phyloP scores from a whole-genome alignment of 2,888 invertebrate species.

The Chaetogeoica ovagalla region DNA sequence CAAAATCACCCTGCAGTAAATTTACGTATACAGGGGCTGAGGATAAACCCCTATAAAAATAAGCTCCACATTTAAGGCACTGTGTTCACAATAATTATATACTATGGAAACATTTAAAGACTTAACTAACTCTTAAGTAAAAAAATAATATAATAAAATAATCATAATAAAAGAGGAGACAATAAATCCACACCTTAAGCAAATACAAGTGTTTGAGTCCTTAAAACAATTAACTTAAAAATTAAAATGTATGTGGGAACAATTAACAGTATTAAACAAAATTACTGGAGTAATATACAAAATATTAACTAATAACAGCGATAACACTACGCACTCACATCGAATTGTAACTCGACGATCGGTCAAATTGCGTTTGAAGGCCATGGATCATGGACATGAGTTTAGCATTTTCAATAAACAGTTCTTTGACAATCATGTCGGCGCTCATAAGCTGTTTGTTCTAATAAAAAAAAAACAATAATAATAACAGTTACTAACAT shows the following conservation, averaged over 20 bases:
- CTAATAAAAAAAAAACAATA: conserved; percentile 59
- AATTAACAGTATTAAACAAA: conserved; percentile 16
- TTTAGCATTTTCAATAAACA: conserved; percentile 83
- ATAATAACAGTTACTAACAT: not conserved
- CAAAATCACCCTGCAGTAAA: conserved; percentile 39
- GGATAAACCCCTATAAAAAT: conserved; percentile 2
- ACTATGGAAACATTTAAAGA: conserved; percentile 18
- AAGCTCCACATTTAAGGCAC: conserved; percentile 49
- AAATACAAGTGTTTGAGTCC: conserved; percentile 22
- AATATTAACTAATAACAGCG: not conserved
- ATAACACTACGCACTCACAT: conserved; percentile 26
- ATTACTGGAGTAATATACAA: not conserved
- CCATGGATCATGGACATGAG: conserved; percentile 69
- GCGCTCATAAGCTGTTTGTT: conserved; percentile 72
- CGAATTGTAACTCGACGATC: conserved; percentile 61
- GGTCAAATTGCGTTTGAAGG: conserved; percentile 65
- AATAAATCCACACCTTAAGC: conserved; percentile 27
- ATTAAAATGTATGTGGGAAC: not conserved
- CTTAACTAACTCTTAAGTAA: not conserved
- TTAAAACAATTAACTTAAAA: conserved; percentile 12
- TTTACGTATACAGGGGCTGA: conserved; percentile 10
- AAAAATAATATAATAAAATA: conserved; percentile 14
- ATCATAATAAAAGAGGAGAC: not conserved
- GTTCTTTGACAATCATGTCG: conserved; percentile 77
- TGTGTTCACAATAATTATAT: conserved; percentile 16